These are phyloP conservation scores for Mellilla xanthometata DNA, from an alignment of 2,888 invertebrate species.

Conservation along the genomic window DNA sequence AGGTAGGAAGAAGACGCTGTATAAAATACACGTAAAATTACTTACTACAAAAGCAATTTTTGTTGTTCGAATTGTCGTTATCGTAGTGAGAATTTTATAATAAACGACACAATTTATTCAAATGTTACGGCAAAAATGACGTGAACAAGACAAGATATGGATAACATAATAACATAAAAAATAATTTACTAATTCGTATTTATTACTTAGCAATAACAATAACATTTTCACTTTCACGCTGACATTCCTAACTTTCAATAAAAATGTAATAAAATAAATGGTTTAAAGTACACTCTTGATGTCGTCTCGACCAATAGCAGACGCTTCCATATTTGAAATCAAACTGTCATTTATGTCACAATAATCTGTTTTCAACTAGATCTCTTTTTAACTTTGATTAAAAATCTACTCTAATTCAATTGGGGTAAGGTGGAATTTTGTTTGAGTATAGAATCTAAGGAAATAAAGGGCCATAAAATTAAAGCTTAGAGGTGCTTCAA, in stretches of 20 bases:
- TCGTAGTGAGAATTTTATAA: no score
- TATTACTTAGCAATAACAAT: constrained; percentile 7
- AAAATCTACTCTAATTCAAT: not conserved
- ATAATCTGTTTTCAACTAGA: constrained; percentile 12
- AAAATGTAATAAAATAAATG: constrained; percentile 18
- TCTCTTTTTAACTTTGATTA: not conserved
- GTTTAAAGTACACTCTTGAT: constrained; percentile 16
- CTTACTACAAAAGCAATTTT: no score
- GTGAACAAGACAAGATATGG: not conserved
- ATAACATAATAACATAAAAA: constrained; percentile 2
- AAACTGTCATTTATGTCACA: constrained; percentile 31
- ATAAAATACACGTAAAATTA: no score
- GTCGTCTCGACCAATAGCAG: constrained; percentile 22
- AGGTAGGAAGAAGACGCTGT: no score
- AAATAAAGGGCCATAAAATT: constrained; percentile 15
- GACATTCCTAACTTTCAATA: constrained; percentile 23
- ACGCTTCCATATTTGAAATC: constrained; percentile 27
- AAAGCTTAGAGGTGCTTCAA: constrained; percentile 20
- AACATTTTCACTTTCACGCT: constrained; percentile 15
- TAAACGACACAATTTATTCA: no score
- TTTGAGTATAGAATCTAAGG: constrained; percentile 2
- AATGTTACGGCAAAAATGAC: not conserved
- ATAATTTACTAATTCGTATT: constrained; percentile 7
- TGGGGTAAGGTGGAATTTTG: constrained; percentile 10
- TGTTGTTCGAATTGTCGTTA: no score